Evolutionary conservation across 23 tunicate genomes (phyloP).

Genomic region (Ascidia mentula): DNA sequence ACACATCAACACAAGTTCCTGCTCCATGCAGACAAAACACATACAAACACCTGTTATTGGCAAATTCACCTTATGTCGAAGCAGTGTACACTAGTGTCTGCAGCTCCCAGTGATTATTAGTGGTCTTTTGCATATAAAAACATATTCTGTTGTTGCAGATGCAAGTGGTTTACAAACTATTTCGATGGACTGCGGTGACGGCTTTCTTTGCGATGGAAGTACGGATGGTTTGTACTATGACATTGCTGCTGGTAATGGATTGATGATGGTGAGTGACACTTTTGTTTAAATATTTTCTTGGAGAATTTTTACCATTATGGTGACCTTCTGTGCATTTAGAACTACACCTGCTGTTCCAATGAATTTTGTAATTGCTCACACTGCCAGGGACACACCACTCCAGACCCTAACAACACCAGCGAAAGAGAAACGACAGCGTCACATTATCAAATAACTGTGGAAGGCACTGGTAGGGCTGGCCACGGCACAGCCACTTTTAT

Average conservation of each 20-base stretch:
- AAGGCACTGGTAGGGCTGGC: no score
- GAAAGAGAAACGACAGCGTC: no score
- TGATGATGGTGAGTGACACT: neutral
- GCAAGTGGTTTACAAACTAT: neutral
- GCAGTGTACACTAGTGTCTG: no score
- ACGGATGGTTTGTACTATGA: neutral
- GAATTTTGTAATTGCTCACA: neutral
- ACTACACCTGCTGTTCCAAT: neutral
- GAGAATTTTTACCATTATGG: no score
- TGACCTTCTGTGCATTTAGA: neutral
- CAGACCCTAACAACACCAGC: no score
- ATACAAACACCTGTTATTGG: no score
- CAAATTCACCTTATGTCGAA: no score
- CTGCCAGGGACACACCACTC: neutral
- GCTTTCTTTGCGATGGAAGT: neutral
- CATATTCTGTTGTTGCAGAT: neutral
- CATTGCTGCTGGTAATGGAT: neutral
- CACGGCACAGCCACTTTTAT: no score
- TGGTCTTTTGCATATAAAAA: neutral
- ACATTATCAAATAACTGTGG: no score
- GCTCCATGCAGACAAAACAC: no score
- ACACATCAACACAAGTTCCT: no score
- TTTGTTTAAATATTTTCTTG: no score
- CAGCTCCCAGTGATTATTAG: neutral
- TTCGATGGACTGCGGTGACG: neutral